phyloP scores from a whole-genome alignment of 1,140 invertebrate species.

The Pygmarrhopalites habei region DNA sequence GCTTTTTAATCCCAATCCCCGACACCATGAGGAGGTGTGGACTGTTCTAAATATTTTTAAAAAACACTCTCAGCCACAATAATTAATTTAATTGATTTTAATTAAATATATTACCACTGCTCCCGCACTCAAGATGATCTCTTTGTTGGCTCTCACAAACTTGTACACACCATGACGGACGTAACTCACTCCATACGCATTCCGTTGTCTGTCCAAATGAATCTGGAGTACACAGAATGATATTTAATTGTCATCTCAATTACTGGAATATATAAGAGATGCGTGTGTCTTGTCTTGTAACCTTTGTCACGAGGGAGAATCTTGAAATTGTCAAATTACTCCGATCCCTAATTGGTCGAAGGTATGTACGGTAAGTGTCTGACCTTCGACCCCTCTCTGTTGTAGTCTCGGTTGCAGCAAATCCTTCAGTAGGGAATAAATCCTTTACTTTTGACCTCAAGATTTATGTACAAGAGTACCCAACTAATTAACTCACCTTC shows the following conservation, averaged over 20 bases:
- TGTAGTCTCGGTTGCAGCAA: neutral
- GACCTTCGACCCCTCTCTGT: neutral
- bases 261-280: no score
- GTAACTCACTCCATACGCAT: neutral
- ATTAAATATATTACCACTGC: no score
- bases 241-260: no score
- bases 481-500: neutral
- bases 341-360: neutral
- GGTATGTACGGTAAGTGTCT: neutral
- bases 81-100: no score
- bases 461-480: neutral
- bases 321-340: neutral
- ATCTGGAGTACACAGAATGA: conserved; percentile 4
- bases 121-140: conserved; percentile 1
- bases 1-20: neutral
- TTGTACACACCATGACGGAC: neutral
- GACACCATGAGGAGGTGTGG: neutral
- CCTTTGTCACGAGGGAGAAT: conserved; percentile 1
- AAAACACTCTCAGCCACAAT: no score
- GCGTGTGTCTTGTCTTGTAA: no score
- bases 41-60: no score
- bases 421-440: no score
- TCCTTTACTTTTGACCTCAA: neutral
- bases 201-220: conserved; percentile 1
- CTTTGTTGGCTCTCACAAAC: conserved; percentile 4